Conservation (phyloP, 2,888 invertebrate species). For the Calameuta filiformis region DNA sequence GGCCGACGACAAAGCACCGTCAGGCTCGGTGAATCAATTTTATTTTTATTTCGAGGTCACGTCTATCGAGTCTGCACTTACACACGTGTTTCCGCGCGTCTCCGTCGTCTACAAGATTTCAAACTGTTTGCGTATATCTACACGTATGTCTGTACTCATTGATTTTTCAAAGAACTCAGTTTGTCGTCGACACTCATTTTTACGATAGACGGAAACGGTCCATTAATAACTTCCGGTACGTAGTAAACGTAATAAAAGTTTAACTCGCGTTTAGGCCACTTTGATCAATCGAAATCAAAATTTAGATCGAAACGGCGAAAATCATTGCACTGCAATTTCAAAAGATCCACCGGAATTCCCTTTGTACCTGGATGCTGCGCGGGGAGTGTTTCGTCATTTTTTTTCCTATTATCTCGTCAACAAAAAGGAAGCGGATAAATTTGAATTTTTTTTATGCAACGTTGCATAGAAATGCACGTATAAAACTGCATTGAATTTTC, state of each 20-base stretch:
- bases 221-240: neutral
- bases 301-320: neutral
- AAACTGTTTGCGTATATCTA: neutral
- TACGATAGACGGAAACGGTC: neutral
- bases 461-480: neutral
- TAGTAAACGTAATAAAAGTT: neutral
- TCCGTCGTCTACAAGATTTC: neutral
- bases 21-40: neutral
- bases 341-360: neutral
- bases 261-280: neutral
- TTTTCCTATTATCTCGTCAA: neutral
- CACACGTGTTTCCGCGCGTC: neutral
- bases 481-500: neutral
- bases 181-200: neutral
- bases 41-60: constrained; percentile 3
- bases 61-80: neutral
- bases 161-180: neutral
- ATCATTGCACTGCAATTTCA: neutral
- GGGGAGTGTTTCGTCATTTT: neutral
- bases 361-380: neutral
- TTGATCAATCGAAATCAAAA: neutral
- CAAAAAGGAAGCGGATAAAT: neutral
- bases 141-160: neutral
- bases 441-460: neutral
- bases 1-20: neutral